phyloP scores from a whole-genome alignment of 2,113 vertebrate genomes.

The Carlito syrichta region DNA sequence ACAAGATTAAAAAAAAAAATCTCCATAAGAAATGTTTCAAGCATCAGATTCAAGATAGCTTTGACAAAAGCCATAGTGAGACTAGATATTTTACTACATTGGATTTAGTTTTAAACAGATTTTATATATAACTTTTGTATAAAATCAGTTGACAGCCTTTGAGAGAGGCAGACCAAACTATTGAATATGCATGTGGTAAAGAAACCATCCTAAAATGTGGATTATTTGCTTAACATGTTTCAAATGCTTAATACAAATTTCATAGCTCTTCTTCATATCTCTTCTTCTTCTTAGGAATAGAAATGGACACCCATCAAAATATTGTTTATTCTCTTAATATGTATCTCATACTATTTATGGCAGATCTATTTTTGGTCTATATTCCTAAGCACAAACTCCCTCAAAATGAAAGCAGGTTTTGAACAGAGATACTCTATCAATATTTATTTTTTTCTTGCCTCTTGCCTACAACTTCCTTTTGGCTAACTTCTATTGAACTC shows the following conservation, averaged over 20 bases:
- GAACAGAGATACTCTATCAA: background rate
- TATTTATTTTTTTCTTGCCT: slow-evolving; percentile 17
- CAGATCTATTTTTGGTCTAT: background rate
- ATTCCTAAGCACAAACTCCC: background rate
- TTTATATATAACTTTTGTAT: background rate
- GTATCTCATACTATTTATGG: background rate
- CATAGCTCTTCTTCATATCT: background rate
- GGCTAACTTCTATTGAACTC: slow-evolving; percentile 71
- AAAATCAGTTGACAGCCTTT: background rate
- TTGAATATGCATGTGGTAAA: background rate
- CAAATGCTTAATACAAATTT: background rate
- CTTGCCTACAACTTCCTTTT: background rate
- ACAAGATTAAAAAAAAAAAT: background rate
- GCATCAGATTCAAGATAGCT: background rate
- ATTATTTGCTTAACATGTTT: background rate
- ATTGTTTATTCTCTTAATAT: background rate
- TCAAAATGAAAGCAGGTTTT: background rate
- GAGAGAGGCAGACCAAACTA: background rate
- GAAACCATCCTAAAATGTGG: background rate
- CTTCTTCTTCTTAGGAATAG: background rate
- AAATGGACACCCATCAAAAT: background rate
- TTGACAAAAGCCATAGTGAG: background rate
- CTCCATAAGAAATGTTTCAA: background rate
- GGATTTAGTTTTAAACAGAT: background rate
- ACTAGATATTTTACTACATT: background rate